phyloP scores from a whole-genome alignment of 2,888 invertebrate genomes.

The Tetranychus piercei region DNA sequence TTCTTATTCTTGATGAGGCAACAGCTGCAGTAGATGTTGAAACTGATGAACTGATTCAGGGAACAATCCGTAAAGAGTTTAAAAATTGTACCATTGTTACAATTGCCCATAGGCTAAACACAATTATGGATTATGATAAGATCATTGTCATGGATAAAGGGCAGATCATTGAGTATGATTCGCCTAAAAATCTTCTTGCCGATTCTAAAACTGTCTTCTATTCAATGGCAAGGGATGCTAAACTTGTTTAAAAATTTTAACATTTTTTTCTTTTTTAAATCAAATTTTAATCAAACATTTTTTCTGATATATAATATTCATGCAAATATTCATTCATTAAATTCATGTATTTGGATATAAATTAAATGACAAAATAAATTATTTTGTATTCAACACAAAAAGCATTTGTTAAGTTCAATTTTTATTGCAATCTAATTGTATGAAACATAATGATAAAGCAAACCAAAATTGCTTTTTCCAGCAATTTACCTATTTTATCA shows the following conservation, averaged over 20 bases:
- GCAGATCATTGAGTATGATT: slow-evolving; percentile 24
- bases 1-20: slow-evolving; percentile 37
- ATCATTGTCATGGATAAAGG: slow-evolving; percentile 45
- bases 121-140: slow-evolving; percentile 34
- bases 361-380: no score
- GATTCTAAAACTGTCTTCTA: slow-evolving; percentile 24
- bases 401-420: no score
- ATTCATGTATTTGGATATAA: no score
- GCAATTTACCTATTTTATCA: neutral
- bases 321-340: no score
- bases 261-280: neutral
- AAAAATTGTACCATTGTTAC: slow-evolving; percentile 33
- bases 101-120: slow-evolving; percentile 40
- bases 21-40: slow-evolving; percentile 32
- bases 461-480: neutral
- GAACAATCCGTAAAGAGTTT: slow-evolving; percentile 33
- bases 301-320: neutral
- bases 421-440: no score
- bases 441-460: no score
- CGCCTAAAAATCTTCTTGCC: slow-evolving; percentile 24
- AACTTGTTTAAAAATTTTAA: neutral
- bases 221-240: slow-evolving; percentile 27
- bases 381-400: no score
- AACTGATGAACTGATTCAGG: slow-evolving; percentile 34
- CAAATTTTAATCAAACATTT: neutral